phyloP scores from a whole-genome alignment of 2,113 vertebrate genomes.

The Thamnaconus septentrionalis region DNA sequence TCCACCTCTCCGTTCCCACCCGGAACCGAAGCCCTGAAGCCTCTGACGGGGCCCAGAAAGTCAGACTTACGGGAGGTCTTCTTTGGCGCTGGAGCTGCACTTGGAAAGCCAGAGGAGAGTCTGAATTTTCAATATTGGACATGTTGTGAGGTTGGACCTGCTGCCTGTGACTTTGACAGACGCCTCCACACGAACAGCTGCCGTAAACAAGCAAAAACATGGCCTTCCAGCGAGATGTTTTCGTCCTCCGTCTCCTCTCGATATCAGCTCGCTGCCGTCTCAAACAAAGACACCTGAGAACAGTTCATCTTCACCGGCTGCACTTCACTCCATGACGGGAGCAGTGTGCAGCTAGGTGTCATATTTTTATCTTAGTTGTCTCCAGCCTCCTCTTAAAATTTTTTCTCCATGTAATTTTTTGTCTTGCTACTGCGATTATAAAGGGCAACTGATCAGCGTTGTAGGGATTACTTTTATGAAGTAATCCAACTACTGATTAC shows the following conservation, averaged over 20 bases:
- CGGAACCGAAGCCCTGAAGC: slow-evolving; percentile 27
- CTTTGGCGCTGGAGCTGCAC: slow-evolving; percentile 27
- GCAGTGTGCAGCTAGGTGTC: slow-evolving; percentile 6
- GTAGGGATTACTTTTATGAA: too few species aligned
- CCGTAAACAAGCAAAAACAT: slow-evolving; percentile 15
- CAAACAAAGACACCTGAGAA: slow-evolving; percentile 6
- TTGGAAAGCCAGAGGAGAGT: slow-evolving; percentile 8
- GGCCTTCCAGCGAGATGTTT: too few species aligned
- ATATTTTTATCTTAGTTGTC: slow-evolving; percentile 8
- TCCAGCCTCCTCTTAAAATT: too few species aligned
- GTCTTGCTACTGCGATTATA: too few species aligned
- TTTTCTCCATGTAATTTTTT: too few species aligned
- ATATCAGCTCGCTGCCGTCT: slow-evolving; percentile 7
- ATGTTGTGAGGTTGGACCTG: slow-evolving; percentile 39
- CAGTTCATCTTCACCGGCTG: slow-evolving; percentile 21
- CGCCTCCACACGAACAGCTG: slow-evolving; percentile 3
- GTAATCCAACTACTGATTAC: too few species aligned
- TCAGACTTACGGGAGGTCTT: slow-evolving; percentile 51
- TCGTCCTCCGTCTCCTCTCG: slow-evolving; percentile 6
- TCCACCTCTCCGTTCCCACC: neutral
- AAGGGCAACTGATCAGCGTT: too few species aligned
- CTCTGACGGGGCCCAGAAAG: slow-evolving; percentile 19
- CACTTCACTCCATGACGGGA: slow-evolving; percentile 7
- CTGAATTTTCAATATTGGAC: slow-evolving; percentile 51
- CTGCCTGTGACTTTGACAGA: slow-evolving; percentile 33